These are phyloP conservation scores for Conus canariensis DNA, from an alignment of 2,888 invertebrate species.

Conservation along the genomic window DNA sequence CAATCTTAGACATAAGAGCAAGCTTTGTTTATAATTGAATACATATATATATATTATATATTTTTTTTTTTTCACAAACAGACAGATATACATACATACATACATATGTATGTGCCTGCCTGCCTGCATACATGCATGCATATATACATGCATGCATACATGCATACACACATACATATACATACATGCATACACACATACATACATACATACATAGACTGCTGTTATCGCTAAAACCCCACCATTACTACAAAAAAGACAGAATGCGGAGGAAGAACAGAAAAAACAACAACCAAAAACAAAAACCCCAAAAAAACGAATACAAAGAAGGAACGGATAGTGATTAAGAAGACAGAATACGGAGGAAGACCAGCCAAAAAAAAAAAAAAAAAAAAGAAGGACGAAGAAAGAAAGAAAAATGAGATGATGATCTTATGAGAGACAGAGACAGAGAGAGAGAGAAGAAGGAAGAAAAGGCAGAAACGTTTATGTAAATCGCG, in stretches of 20 bases:
- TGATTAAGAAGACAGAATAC: no score
- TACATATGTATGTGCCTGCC: accelerated
- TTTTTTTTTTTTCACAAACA: not conserved
- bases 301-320: not conserved
- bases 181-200: not conserved
- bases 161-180: not conserved
- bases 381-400: no score
- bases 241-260: no score
- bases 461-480: not conserved
- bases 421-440: no score
- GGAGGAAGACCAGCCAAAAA: no score
- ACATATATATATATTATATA: not conserved
- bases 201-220: not conserved
- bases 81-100: not conserved
- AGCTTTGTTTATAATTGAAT: no score
- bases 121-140: not conserved
- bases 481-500: not conserved
- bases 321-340: not conserved
- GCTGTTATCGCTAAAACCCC: not conserved
- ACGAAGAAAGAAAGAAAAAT: no score
- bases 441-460: accelerated
- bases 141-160: not conserved
- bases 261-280: not conserved
- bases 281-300: not conserved
- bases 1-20: no score